Conservation (phyloP, 2,113 vertebrate genomes). For the Cochlearius cochlearius region DNA sequence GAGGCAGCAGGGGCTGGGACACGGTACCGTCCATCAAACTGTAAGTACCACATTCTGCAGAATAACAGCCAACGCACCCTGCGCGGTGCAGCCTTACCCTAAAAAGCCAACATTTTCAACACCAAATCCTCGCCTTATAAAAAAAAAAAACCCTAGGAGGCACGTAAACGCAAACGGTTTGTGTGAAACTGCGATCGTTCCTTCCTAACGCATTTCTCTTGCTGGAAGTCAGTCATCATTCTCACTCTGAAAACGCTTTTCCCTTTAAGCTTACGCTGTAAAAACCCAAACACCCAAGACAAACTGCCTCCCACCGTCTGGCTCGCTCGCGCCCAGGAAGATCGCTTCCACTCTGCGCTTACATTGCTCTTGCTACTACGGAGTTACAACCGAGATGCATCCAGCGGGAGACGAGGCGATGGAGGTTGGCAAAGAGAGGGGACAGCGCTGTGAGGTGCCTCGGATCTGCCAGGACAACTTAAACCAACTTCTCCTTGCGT, state of each 20-base stretch:
- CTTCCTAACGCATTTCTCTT: rapidly evolving
- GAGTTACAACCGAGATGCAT: rapidly evolving
- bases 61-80: rapidly evolving
- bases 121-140: neutral
- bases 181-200: rapidly evolving
- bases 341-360: rapidly evolving
- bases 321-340: neutral
- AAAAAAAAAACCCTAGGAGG: neutral
- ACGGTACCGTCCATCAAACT: too few species aligned
- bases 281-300: neutral
- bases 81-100: too few species aligned
- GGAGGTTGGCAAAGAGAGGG: rapidly evolving
- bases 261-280: neutral
- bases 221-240: rapidly evolving
- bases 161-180: rapidly evolving
- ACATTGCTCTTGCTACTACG: rapidly evolving
- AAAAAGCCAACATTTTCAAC: rapidly evolving
- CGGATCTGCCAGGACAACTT: rapidly evolving
- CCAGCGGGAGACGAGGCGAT: rapidly evolving
- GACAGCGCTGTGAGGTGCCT: rapidly evolving
- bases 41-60: rapidly evolving
- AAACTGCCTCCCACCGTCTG: neutral
- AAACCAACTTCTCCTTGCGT: rapidly evolving
- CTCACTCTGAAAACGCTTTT: neutral
- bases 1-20: too few species aligned